Conservation (phyloP, 2,113 vertebrate species). For the Phylloscopus trochilus region DNA sequence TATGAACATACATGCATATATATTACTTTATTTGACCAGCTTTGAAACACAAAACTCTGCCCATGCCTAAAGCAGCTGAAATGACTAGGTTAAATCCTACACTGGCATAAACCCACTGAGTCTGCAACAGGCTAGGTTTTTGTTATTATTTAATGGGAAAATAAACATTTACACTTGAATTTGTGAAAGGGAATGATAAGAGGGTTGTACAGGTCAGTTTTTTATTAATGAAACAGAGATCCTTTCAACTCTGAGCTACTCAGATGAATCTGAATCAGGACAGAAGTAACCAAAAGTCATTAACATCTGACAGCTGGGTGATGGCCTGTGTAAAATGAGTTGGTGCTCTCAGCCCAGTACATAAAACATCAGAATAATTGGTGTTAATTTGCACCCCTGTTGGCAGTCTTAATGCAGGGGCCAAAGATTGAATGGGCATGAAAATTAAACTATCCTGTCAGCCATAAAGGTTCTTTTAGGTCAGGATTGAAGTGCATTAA, state of each 20-base stretch:
- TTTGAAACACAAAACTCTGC: background rate
- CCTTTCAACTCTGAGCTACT: constrained; percentile 36
- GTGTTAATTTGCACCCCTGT: constrained; percentile 73
- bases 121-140: background rate
- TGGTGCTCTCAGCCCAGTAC: constrained; percentile 45
- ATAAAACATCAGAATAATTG: constrained; percentile 72
- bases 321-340: constrained; percentile 65
- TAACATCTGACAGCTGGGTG: constrained; percentile 65
- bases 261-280: constrained; percentile 53
- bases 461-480: constrained; percentile 51
- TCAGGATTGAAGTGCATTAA: constrained; percentile 63
- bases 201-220: constrained; percentile 10
- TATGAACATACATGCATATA: background rate
- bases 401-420: constrained; percentile 67
- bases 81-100: background rate
- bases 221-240: constrained; percentile 56
- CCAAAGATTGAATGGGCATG: constrained; percentile 64
- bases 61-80: background rate
- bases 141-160: constrained; percentile 49
- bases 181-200: constrained; percentile 20
- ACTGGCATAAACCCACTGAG: background rate
- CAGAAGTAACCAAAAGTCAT: constrained; percentile 65
- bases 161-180: constrained; percentile 43
- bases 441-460: constrained; percentile 59
- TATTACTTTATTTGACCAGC: background rate